Evolutionary conservation across 2,113 vertebrate species (phyloP).

Genomic region (Meleagris gallopavo): DNA sequence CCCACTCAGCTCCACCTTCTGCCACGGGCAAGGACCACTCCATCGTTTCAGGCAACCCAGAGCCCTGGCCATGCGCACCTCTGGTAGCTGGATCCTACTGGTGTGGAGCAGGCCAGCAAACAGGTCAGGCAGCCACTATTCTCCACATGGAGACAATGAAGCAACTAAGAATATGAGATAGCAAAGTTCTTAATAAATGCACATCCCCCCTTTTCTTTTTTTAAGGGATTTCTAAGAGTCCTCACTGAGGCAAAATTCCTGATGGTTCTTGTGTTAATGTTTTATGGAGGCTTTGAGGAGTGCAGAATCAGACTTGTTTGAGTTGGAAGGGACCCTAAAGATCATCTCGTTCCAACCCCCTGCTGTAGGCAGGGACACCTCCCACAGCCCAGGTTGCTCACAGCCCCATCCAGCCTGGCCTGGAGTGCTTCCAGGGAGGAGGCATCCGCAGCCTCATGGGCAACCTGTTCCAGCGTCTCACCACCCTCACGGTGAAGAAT

Average conservation of each 20-base stretch:
- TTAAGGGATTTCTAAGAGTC: background rate
- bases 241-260: background rate
- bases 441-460: no score
- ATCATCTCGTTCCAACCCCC: background rate
- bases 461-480: no score
- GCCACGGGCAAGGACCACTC: background rate
- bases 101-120: background rate
- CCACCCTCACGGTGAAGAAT: no score
- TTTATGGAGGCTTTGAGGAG: background rate
- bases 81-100: background rate
- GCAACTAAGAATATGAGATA: background rate
- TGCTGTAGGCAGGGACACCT: background rate
- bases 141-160: background rate
- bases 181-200: background rate
- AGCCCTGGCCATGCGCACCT: background rate
- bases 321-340: background rate
- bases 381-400: no score
- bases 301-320: no score
- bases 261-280: fast-evolving
- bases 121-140: background rate
- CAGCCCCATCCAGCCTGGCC: no score
- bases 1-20: background rate
- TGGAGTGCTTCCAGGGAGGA: no score
- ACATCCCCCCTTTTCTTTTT: background rate
- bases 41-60: no score